Conservation (phyloP, 2,113 vertebrate species). For the Protomyctophum bolini region DNA sequence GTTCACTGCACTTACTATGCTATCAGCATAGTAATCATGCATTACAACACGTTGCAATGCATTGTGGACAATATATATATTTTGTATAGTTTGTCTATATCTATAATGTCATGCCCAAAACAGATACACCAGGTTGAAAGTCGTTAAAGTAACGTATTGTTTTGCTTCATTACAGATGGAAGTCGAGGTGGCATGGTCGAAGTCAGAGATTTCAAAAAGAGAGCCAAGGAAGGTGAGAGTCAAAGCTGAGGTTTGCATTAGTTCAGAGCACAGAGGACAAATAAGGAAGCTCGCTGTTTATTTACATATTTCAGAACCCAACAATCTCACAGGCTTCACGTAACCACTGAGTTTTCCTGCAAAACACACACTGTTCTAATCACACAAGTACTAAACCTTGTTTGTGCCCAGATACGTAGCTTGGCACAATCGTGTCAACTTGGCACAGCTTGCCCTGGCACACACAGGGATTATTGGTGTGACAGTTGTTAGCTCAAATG, state of each 20-base stretch:
- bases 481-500: conserved; percentile 1
- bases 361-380: conserved; percentile 47
- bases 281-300: conserved; percentile 51
- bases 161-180: conserved; percentile 80
- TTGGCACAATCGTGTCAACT: conserved; percentile 37
- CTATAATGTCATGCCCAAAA: too few species aligned
- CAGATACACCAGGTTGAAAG: too few species aligned
- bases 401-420: conserved; percentile 52
- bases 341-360: conserved; percentile 41
- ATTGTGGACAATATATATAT: too few species aligned
- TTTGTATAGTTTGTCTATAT: conserved; percentile 24
- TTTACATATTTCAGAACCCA: conserved; percentile 55
- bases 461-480: conserved; percentile 38
- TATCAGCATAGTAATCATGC: too few species aligned
- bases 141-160: neutral
- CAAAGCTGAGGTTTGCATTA: conserved; percentile 30
- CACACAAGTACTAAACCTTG: conserved; percentile 41
- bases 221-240: conserved; percentile 92
- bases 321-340: conserved; percentile 62
- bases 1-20: too few species aligned
- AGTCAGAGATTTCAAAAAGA: conserved; percentile 93
- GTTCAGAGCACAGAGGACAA: conserved; percentile 48
- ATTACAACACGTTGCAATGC: too few species aligned
- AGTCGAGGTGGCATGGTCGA: conserved; percentile 88
- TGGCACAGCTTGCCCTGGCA: conserved; percentile 17